Evolutionary conservation across 2,113 vertebrate genomes (phyloP).

Genomic region (Saccopteryx leptura): DNA sequence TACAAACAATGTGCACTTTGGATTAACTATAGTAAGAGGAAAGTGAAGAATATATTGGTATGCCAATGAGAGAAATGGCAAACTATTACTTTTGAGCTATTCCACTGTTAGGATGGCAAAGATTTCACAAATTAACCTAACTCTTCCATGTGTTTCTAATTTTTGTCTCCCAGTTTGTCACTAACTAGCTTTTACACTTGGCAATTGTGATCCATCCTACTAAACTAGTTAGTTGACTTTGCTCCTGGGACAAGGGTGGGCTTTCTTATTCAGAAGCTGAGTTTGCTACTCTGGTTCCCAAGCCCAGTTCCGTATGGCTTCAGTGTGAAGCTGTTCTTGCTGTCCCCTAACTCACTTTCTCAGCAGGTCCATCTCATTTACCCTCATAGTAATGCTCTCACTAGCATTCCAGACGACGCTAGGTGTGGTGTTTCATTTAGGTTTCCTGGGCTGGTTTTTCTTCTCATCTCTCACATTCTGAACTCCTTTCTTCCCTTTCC

Average conservation of each 20-base stretch:
- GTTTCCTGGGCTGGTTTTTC: background rate
- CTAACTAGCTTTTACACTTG: background rate
- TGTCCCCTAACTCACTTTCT: background rate
- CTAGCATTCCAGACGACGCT: background rate
- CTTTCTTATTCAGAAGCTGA: background rate
- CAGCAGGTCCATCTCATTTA: background rate
- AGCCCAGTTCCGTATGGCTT: background rate
- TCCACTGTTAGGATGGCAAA: background rate
- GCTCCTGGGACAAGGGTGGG: background rate
- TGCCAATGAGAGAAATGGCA: background rate
- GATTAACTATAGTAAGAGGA: slow-evolving; percentile 29
- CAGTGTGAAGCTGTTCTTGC: background rate
- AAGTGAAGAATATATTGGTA: background rate
- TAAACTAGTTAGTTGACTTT: background rate
- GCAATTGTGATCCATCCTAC: background rate
- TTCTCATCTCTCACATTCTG: background rate
- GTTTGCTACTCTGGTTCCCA: background rate
- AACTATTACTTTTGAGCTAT: background rate
- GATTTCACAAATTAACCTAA: background rate
- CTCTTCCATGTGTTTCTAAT: background rate
- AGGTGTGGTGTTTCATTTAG: background rate
- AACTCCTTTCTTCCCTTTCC: background rate
- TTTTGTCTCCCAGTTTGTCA: background rate
- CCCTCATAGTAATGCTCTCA: background rate
- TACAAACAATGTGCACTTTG: background rate